These are phyloP conservation scores for Drosophila teissieri DNA, from an alignment of 1,140 invertebrate genomes.

Conservation along the genomic window DNA sequence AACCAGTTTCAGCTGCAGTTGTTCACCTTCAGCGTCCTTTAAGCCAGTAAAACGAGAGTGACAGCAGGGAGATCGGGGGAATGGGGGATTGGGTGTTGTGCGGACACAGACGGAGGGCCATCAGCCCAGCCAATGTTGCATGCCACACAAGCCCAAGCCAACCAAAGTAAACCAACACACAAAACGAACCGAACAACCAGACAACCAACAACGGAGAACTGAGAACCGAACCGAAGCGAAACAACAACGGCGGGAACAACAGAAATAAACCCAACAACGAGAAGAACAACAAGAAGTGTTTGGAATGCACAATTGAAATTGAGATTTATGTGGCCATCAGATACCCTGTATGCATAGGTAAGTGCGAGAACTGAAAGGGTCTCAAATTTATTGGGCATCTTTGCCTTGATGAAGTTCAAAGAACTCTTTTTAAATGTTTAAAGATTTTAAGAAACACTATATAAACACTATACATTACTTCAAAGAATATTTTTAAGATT, in stretches of 20 bases:
- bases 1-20: conserved; percentile 62
- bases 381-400: background rate
- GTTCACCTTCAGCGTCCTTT: conserved; percentile 84
- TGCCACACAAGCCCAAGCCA: conserved; percentile 46
- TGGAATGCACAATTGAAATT: conserved; percentile 53
- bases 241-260: conserved; percentile 30
- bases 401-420: background rate
- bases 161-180: conserved; percentile 19
- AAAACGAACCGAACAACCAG: conserved; percentile 55
- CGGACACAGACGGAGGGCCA: conserved; percentile 20
- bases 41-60: conserved; percentile 43
- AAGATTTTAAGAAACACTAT: background rate
- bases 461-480: too few species aligned
- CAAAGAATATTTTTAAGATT: background rate
- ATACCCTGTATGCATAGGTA: conserved; percentile 20
- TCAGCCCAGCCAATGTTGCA: conserved; percentile 49
- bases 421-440: background rate
- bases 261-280: conserved; percentile 24
- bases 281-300: conserved; percentile 43
- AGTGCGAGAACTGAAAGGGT: too few species aligned
- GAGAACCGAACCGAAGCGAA: conserved; percentile 33
- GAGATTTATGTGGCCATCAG: conserved; percentile 27
- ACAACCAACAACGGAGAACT: conserved; percentile 47
- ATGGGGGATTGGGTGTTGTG: background rate
- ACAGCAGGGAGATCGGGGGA: background rate